phyloP scores from a whole-genome alignment of 2,797 vertebrate genomes.

The Petrocephalus schoutedeni region DNA sequence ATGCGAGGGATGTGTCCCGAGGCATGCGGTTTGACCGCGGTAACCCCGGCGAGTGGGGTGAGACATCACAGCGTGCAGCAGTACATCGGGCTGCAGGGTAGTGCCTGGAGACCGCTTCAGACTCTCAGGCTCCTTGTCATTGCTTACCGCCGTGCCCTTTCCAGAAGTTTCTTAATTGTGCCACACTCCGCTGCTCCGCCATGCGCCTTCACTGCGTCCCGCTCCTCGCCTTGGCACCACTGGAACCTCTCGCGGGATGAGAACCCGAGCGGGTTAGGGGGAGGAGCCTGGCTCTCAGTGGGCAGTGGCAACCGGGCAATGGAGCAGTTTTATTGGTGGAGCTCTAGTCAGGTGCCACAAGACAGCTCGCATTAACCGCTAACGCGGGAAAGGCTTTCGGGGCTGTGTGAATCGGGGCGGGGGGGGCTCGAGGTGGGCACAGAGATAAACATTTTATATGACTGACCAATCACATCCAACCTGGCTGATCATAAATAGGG shows the following conservation, averaged over 20 bases:
- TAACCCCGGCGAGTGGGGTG: neutral
- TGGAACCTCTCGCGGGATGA: neutral
- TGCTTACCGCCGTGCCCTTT: neutral
- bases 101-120: neutral
- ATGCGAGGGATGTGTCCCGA: neutral
- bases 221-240: neutral
- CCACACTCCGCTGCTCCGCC: neutral
- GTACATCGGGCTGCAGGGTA: neutral
- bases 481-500: neutral
- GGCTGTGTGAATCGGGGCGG: conserved; percentile 1
- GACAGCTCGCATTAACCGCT: conserved; percentile 15
- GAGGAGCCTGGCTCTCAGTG: neutral
- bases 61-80: neutral
- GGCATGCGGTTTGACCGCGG: neutral
- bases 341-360: neutral
- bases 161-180: neutral
- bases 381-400: neutral
- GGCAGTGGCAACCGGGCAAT: neutral
- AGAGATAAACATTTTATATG: neutral
- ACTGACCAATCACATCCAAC: neutral
- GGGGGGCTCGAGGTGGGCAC: neutral
- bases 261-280: neutral
- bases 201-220: neutral
- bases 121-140: neutral
- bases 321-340: conserved; percentile 15